Conservation (phyloP, 2,797 vertebrate genomes). For the Gallinago nigripennis region DNA sequence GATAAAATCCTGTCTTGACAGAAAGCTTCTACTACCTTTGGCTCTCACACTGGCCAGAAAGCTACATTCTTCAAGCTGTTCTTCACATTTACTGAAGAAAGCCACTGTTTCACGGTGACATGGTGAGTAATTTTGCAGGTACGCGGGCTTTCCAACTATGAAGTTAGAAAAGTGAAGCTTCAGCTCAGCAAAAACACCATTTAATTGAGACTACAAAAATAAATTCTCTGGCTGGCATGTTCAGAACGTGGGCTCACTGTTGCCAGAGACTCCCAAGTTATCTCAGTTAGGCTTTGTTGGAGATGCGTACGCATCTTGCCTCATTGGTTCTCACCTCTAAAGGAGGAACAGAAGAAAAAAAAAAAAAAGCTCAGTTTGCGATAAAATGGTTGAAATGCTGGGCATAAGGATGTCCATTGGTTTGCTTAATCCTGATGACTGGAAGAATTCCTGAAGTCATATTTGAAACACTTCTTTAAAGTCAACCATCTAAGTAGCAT, state of each 20-base stretch:
- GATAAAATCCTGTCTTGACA: background rate
- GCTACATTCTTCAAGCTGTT: background rate
- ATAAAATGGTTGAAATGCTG: background rate
- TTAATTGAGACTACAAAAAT: background rate
- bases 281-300: fast-evolving
- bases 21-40: background rate
- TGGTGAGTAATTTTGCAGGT: background rate
- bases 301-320: background rate
- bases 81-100: background rate
- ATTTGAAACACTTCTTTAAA: background rate
- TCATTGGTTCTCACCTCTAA: background rate
- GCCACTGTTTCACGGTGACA: background rate
- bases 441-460: background rate
- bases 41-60: background rate
- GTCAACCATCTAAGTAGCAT: background rate
- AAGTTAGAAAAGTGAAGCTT: background rate
- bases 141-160: background rate
- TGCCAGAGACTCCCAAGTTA: background rate
- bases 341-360: background rate
- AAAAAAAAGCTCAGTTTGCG: background rate
- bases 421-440: background rate
- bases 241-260: background rate
- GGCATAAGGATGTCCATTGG: background rate
- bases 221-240: background rate
- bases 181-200: background rate